A percentile compares a stretch with the other conserved stretches of the same genome.
Evolutionary conservation across 2,113 vertebrate genomes (phyloP).

Genomic region (Neomonachus schauinslandi): DNA sequence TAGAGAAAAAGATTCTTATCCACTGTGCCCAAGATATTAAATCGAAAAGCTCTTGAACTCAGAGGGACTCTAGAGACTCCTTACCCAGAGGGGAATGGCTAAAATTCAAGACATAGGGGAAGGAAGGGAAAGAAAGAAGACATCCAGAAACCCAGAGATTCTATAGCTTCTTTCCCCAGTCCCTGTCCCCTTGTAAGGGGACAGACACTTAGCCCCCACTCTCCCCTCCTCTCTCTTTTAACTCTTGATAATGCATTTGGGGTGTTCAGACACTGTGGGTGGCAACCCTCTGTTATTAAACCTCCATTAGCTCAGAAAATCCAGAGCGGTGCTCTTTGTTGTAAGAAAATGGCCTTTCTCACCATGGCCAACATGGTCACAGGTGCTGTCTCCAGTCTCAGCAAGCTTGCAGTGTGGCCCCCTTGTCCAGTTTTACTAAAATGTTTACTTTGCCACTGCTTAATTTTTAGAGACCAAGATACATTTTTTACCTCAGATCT

Average conservation of each 20-base stretch:
- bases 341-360: neutral
- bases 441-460: neutral
- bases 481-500: neutral
- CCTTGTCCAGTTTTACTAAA: neutral
- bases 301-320: neutral
- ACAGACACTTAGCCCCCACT: neutral
- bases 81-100: neutral
- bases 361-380: neutral
- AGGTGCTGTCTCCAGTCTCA: neutral
- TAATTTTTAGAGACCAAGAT: neutral
- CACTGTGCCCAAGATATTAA: neutral
- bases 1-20: neutral
- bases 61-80: neutral
- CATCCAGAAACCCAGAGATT: neutral
- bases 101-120: neutral
- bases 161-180: neutral
- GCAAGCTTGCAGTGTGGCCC: no score
- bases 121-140: neutral
- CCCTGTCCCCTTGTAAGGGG: neutral
- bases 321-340: neutral
- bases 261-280: neutral
- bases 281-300: neutral
- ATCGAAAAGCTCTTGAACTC: neutral
- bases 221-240: neutral
- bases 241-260: neutral